Conservation (phyloP, 2,113 vertebrate genomes). For the Paralichthys olivaceus region DNA sequence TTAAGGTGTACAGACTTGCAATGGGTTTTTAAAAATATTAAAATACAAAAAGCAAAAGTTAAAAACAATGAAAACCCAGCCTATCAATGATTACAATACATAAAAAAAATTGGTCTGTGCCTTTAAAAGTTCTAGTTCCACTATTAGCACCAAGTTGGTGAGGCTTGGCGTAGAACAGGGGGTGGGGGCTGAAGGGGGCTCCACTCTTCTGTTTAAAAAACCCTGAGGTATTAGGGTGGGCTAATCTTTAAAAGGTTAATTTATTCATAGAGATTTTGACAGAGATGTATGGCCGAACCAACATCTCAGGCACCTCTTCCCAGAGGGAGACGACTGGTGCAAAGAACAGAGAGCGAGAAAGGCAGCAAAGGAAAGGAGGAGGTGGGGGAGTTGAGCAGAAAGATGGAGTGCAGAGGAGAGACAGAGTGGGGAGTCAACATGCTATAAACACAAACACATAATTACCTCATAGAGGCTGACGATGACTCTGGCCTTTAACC, state of each 20-base stretch:
- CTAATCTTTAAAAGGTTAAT: slow-evolving; percentile 99
- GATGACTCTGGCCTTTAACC: slow-evolving; percentile 81
- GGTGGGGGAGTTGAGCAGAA: slow-evolving; percentile 58
- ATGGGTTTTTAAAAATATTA: neutral
- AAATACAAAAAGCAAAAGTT: neutral
- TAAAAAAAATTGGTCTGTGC: slow-evolving; percentile 32
- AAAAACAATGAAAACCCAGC: neutral
- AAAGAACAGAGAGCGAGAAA: slow-evolving; percentile 76
- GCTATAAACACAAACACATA: slow-evolving; percentile 85
- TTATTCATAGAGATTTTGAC: slow-evolving; percentile 99
- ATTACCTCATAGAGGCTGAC: slow-evolving; percentile 82
- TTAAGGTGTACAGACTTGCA: too few species aligned
- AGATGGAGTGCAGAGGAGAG: slow-evolving; percentile 75
- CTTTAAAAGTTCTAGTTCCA: slow-evolving; percentile 74
- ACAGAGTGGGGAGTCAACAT: slow-evolving; percentile 79
- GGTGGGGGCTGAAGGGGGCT: slow-evolving; percentile 65
- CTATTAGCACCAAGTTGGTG: slow-evolving; percentile 76
- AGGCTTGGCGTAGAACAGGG: slow-evolving; percentile 75
- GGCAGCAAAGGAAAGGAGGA: slow-evolving; percentile 33
- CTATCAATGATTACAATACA: neutral
- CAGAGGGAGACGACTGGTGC: slow-evolving; percentile 86
- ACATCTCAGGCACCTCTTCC: slow-evolving; percentile 91
- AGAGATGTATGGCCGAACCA: slow-evolving; percentile 96
- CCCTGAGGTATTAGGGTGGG: slow-evolving; percentile 97
- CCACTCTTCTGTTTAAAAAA: slow-evolving; percentile 91